Base-by-base conservation (phyloP, 1,140 invertebrate species). In the Lithobius niger region DNA sequence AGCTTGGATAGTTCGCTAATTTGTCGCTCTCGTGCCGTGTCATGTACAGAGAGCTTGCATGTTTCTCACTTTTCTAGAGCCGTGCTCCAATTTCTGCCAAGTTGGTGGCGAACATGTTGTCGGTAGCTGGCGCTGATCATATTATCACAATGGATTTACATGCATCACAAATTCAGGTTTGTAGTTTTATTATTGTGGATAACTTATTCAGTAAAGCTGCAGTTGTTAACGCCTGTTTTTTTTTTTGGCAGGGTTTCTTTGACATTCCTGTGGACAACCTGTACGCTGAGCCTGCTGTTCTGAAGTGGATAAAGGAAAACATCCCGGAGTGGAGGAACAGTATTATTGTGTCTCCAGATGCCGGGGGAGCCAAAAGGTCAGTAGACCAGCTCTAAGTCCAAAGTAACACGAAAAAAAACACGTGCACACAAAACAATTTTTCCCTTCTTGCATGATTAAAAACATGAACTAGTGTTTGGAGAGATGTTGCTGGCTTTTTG, bases 121-220 rank as follows among this genome's bases (percentile, higher is more conserved):
- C 92, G 48, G 93, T 97, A 15, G 88, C 96, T 60, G 96, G 95
- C 26, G 94, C 95, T 3, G 93, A 99, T 74, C 96, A 98, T 65
- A 97, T 99, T 56, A 98, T 99, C 63, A 99, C 96, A 16, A 98
- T 99, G 87, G 96, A 99, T 71, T 77, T 99, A 26, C 96, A 99
- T 73, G 92, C 96, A 22, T 97, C 93, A 59, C 96, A 99, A 76
- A 99, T 99, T 67, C 96, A 79, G 69, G 74, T 75, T 48, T 21
- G 55, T 57, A 25, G 31, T 43, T 27, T 47, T 54, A 45, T 40
- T 47, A 1, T 56, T 31, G 21, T 57, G 4, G 49, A 51, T 10
- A 25, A 25, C 10, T n/a, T 51, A 10, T 45, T 36, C n/a, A 6
- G n/a, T 36, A 10, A 10, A n/a, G 6, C n/a, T 36, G 6, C n/a